Evolutionary conservation across 2,113 vertebrate genomes (phyloP).

Genomic region (Mungos mungo): DNA sequence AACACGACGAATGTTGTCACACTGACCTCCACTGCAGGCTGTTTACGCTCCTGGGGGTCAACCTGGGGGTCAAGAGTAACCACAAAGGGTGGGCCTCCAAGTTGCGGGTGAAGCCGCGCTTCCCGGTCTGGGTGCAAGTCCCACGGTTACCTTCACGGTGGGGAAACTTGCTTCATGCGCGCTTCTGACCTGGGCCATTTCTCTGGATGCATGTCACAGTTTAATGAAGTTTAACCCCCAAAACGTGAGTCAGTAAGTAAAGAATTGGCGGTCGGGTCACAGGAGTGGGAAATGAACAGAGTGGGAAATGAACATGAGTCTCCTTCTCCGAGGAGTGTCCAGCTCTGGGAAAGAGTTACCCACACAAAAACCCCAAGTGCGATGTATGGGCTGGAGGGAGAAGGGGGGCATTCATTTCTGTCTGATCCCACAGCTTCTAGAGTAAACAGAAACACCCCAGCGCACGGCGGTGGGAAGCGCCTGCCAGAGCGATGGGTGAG

Average conservation of each 20-base stretch:
- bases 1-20: accelerated
- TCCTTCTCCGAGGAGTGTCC: neutral
- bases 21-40: neutral
- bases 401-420: accelerated
- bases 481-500: neutral
- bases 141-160: accelerated
- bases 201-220: neutral
- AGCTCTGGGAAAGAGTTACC: neutral
- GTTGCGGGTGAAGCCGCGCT: neutral
- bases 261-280: neutral
- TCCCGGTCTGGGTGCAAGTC: neutral
- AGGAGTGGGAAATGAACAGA: neutral
- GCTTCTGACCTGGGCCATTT: neutral
- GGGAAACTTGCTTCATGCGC: accelerated
- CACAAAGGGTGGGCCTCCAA: accelerated
- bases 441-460: accelerated
- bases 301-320: neutral
- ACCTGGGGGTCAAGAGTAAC: neutral
- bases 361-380: neutral
- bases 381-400: neutral
- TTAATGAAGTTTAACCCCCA: neutral
- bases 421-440: neutral
- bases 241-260: accelerated
- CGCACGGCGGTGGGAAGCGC: neutral
- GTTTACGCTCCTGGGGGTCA: neutral